Base-by-base conservation (phyloP, 2,888 invertebrate species). In the Pseudococcus viburni region DNA sequence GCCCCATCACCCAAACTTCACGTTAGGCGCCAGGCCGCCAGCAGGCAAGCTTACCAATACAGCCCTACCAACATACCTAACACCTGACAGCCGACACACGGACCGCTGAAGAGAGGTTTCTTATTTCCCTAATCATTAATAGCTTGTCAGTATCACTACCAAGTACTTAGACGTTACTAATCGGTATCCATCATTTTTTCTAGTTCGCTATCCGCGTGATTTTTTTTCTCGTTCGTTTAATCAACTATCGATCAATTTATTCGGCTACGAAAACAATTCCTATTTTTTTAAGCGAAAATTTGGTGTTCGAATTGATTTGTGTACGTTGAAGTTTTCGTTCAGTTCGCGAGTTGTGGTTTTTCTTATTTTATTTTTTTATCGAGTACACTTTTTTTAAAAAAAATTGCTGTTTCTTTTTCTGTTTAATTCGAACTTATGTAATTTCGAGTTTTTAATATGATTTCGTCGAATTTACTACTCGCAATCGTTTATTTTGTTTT, bases 61-160 rank as follows among this genome's bases (percentile, higher is more conserved):
- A 85, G 85, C 85, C 85, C 85, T 85, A 85, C 59, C 85, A 85
- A 85, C 48, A 59, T 85, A 85, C 55, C 59, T 85, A 85, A 85
- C 85, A 85, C 85, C 85, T 85, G 85, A 85, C 85, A 59, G 85
- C 55, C 59, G 59, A 55, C 48, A 84, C 48, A 84, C 84, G 26
- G 51, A 84, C 84, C 84, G 51, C 84, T 51, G 51, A 84, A 22
- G 51, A 84, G 51, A 84, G 84, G 84, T 84, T 84, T 84, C 84
- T 48, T 84, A 84, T 84, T 84, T 84, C 84, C 84, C 84, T 84
- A 84, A 84, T 84, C 84, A 84, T 84, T 84, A 84, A 84, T 51
- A 84, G 51, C 84, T 84, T 48, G 51, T 51, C 84, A 84, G 84
- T 84, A 84, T 51, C 84, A 84, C 84, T 84, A 84, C 84, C 84